These are phyloP conservation scores for Drosophila seguyi DNA, from an alignment of 1,140 invertebrate species.

Conservation along the genomic window DNA sequence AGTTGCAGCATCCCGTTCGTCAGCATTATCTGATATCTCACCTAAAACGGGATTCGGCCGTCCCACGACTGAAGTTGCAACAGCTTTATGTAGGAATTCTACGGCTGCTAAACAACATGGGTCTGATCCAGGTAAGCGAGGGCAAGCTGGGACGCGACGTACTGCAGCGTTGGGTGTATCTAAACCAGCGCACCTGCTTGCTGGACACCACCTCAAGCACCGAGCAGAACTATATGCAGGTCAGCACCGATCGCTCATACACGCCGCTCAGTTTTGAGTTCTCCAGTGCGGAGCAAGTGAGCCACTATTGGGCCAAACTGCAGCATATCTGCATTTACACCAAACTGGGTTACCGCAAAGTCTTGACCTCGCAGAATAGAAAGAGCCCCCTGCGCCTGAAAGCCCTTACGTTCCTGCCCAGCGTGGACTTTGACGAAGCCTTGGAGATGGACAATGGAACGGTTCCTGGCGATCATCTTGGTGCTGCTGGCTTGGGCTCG, in stretches of 20 bases:
- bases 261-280: slow-evolving; percentile 87
- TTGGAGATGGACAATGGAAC: slow-evolving; percentile 83
- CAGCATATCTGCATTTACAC: slow-evolving; percentile 90
- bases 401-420: slow-evolving; percentile 45
- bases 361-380: slow-evolving; percentile 13
- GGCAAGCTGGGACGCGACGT: slow-evolving; percentile 89
- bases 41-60: slow-evolving; percentile 44
- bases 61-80: slow-evolving; percentile 85
- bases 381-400: slow-evolving; percentile 15
- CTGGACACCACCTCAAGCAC: slow-evolving; percentile 89
- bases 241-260: slow-evolving; percentile 87
- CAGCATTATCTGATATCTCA: slow-evolving; percentile 88
- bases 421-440: slow-evolving; percentile 67
- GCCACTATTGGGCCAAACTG: slow-evolving; percentile 91
- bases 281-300: slow-evolving; percentile 86
- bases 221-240: slow-evolving; percentile 88
- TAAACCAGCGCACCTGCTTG: slow-evolving; percentile 88
- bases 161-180: slow-evolving; percentile 88
- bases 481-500: slow-evolving; percentile 91
- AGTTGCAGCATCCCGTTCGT: slow-evolving; percentile 89
- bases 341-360: slow-evolving; percentile 86
- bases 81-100: slow-evolving; percentile 89
- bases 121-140: slow-evolving; percentile 87
- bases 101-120: slow-evolving; percentile 88
- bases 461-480: slow-evolving; percentile 90